A percentile compares a stretch with the other conserved stretches of the same genome.
Conservation (phyloP, 2,888 invertebrate species). For the Psylliodes chrysocephalus region DNA sequence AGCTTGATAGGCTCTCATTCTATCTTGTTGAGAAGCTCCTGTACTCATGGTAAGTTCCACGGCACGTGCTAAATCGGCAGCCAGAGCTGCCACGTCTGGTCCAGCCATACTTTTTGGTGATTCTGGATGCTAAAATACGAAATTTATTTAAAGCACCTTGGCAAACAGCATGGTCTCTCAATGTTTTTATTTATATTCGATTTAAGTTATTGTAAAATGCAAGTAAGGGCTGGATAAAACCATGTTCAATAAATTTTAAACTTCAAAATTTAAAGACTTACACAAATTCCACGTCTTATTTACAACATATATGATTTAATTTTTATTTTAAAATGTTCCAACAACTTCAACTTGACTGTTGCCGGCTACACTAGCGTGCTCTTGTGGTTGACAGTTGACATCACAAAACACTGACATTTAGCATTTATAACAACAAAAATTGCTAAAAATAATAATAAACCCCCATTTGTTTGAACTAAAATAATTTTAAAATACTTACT, state of each 20-base stretch:
- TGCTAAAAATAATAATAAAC: too few species aligned
- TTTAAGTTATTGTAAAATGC: too few species aligned
- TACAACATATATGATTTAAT: constrained; percentile 47
- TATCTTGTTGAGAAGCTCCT: constrained; percentile 77
- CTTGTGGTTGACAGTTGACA: constrained; percentile 17
- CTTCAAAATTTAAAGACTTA: constrained; percentile 17
- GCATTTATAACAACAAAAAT: too few species aligned
- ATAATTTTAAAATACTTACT: too few species aligned
- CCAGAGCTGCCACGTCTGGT: constrained; percentile 74
- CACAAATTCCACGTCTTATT: constrained; percentile 25
- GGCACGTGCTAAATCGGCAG: constrained; percentile 82
- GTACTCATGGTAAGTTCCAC: constrained; percentile 86
- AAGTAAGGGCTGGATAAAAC: too few species aligned
- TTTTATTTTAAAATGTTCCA: constrained; percentile 48
- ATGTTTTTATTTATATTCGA: constrained; percentile 27
- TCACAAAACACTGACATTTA: too few species aligned
- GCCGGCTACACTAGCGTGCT: constrained; percentile 51
- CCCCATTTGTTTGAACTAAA: background rate
- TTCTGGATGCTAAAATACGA: constrained; percentile 25
- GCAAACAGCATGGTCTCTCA: constrained; percentile 38
- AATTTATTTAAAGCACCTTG: constrained; percentile 39
- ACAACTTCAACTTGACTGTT: constrained; percentile 51
- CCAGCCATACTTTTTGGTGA: constrained; percentile 62
- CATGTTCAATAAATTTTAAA: background rate
- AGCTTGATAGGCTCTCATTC: constrained; percentile 85